Evolutionary conservation across 1,140 invertebrate genomes (phyloP).

Genomic region (Lutraria rhynchaena): DNA sequence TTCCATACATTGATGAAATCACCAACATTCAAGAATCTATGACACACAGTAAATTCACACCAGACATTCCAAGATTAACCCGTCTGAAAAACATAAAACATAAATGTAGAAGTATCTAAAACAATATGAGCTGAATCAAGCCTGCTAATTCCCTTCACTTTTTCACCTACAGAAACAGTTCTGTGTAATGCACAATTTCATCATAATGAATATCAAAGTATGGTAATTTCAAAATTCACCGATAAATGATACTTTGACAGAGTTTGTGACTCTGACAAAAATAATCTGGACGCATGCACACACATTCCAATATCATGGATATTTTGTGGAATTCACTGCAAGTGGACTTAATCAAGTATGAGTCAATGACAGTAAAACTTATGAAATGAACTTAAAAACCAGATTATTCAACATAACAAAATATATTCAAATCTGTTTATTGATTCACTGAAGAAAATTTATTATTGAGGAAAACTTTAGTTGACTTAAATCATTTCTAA

Average conservation of each 20-base stretch:
- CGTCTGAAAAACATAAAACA: conserved; percentile 82
- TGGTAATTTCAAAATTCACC: not conserved
- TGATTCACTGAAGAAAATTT: no score
- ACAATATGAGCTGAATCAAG: not conserved
- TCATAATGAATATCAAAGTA: not conserved
- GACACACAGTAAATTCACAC: conserved; percentile 87
- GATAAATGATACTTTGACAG: not conserved
- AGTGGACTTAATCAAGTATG: no score
- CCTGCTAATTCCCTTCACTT: not conserved
- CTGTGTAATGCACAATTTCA: not conserved
- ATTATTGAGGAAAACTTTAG: no score
- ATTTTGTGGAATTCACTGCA: not conserved
- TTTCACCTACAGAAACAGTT: not conserved
- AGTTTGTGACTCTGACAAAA: not conserved
- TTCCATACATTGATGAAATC: no score
- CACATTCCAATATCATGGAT: no score
- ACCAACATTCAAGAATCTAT: no score
- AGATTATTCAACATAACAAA: no score
- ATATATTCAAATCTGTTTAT: no score
- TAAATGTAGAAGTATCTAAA: conserved; percentile 19
- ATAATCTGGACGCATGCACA: no score
- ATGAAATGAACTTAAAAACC: no score
- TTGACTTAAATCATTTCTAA: no score
- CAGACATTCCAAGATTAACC: conserved; percentile 90
- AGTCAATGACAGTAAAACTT: no score